phyloP scores from a whole-genome alignment of 2,797 vertebrate genomes.

The Sarcoramphus papa region DNA sequence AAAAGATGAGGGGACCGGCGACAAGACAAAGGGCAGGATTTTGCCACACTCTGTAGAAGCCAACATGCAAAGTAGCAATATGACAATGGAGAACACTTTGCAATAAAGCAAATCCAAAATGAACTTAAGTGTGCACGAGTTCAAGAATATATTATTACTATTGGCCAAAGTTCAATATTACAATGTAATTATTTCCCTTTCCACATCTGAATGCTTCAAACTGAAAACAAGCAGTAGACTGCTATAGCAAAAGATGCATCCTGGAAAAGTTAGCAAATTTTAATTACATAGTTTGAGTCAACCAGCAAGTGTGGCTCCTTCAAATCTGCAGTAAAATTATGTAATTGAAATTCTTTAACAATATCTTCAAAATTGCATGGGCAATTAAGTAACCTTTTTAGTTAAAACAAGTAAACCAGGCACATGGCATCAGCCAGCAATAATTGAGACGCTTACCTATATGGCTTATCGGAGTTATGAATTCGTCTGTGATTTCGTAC shows the following conservation, averaged over 20 bases:
- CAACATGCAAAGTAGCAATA: neutral
- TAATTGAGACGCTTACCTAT: conserved; percentile 77
- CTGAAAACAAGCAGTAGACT: neutral
- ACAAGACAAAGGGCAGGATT: neutral
- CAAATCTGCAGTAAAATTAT: neutral
- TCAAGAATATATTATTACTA: neutral
- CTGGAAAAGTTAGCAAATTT: neutral
- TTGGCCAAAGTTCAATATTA: neutral
- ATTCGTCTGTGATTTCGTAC: conserved; percentile 94
- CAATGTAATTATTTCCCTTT: neutral
- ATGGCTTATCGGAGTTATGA: conserved; percentile 94
- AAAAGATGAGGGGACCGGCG: neutral
- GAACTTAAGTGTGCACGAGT: neutral
- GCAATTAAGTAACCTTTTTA: neutral
- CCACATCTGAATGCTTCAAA: neutral
- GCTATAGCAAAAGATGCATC: neutral
- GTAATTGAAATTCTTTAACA: neutral
- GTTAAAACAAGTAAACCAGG: neutral
- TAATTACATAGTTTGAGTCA: neutral
- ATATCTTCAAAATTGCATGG: neutral
- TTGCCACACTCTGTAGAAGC: neutral
- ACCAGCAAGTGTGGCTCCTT: neutral
- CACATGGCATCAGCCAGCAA: neutral
- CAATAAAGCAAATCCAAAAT: neutral
- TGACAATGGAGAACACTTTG: neutral